A percentile compares a stretch with the other conserved stretches of the same genome.
Conservation (phyloP, 2,888 invertebrate genomes). For the Hypolimnas misippus region DNA sequence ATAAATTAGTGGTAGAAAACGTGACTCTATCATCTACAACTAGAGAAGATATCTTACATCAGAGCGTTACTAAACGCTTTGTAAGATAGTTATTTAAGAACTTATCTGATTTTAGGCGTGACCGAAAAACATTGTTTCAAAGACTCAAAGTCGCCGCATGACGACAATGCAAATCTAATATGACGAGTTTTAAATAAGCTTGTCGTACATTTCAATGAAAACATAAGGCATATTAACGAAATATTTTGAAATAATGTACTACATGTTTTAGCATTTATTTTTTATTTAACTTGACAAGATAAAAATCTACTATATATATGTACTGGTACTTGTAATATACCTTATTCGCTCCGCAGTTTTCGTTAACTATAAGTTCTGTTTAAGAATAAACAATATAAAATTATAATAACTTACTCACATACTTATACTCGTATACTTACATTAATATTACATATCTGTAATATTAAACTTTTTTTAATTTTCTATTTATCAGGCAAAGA, state of each 20-base stretch:
- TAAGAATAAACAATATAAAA: too few species aligned
- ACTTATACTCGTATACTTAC: too few species aligned
- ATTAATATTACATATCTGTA: too few species aligned
- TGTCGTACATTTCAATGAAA: slow-evolving; percentile 24
- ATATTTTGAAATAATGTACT: not conserved
- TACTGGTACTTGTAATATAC: too few species aligned
- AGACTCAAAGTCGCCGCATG: slow-evolving; percentile 38
- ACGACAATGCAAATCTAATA: slow-evolving; percentile 52
- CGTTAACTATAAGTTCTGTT: too few species aligned
- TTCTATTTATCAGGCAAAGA: not conserved
- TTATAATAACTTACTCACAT: too few species aligned
- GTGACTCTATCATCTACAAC: not conserved
- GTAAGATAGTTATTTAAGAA: slow-evolving; percentile 52
- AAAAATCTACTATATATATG: too few species aligned
- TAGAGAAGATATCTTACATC: slow-evolving; percentile 56
- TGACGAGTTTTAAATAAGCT: slow-evolving; percentile 44
- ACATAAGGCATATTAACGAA: not conserved
- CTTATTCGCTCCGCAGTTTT: too few species aligned
- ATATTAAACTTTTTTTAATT: not conserved
- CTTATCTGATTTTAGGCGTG: slow-evolving; percentile 66
- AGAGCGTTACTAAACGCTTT: slow-evolving; percentile 61
- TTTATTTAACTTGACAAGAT: too few species aligned
- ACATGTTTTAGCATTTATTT: not conserved
- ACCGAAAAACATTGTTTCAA: slow-evolving; percentile 64
- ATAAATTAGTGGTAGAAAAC: not conserved